Conservation (phyloP, 2,888 invertebrate genomes). For the Odontocolon sp. region DNA sequence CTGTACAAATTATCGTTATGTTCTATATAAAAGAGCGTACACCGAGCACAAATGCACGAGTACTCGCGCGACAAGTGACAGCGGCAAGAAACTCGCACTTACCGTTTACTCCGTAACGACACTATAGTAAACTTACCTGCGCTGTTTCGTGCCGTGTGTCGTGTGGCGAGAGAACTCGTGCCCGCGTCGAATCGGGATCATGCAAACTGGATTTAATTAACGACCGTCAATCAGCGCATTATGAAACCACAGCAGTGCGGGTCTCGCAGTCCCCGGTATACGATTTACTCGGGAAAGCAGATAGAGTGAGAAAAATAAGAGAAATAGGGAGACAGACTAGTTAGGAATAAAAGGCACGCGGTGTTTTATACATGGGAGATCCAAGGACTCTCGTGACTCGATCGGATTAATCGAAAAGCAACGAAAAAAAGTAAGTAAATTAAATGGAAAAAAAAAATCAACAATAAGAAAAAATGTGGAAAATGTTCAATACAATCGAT, state of each 20-base stretch:
- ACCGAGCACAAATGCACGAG: slow-evolving; percentile 32
- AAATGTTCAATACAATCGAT: no score
- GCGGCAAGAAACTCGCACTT: slow-evolving; percentile 46
- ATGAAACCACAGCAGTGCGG: slow-evolving; percentile 57
- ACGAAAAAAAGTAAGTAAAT: neutral
- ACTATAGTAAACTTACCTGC: neutral
- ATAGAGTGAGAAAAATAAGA: neutral
- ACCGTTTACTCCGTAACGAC: slow-evolving; percentile 25
- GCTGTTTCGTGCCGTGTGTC: slow-evolving; percentile 21
- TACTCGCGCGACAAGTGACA: slow-evolving; percentile 53
- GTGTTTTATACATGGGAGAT: neutral
- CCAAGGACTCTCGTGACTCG: neutral
- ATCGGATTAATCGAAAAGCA: slow-evolving; percentile 3
- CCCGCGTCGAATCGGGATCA: slow-evolving; percentile 66
- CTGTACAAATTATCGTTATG: slow-evolving; percentile 6
- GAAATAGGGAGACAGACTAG: slow-evolving; percentile 1
- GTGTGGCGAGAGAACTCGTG: slow-evolving; percentile 34
- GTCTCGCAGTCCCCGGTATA: slow-evolving; percentile 4
- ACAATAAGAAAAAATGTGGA: no score
- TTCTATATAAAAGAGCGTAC: slow-evolving; percentile 22
- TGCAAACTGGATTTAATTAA: slow-evolving; percentile 73
- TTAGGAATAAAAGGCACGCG: neutral
- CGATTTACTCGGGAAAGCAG: slow-evolving; percentile 31
- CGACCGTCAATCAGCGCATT: slow-evolving; percentile 65
- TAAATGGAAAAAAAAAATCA: neutral